Evolutionary conservation across 2,113 vertebrate species (phyloP).

Genomic region (Noctilio leporinus): DNA sequence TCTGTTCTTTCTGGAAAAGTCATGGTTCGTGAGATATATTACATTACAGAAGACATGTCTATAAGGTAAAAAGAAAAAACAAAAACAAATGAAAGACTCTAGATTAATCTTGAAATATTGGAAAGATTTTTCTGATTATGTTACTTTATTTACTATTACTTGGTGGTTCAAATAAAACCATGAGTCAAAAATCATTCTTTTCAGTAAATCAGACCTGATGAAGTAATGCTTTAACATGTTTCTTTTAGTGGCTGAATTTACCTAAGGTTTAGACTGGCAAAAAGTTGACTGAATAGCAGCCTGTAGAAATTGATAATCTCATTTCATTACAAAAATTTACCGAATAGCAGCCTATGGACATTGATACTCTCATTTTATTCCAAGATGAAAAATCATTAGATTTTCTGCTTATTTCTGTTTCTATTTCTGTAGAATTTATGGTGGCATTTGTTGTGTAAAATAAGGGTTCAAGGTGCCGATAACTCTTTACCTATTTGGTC

Average conservation of each 20-base stretch:
- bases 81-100: neutral
- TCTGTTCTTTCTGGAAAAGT: conserved; percentile 98
- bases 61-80: conserved; percentile 86
- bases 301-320: conserved; percentile 10
- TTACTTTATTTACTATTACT: neutral
- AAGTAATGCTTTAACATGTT: conserved; percentile 22
- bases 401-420: neutral
- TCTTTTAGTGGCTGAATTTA: neutral
- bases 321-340: conserved; percentile 18
- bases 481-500: neutral
- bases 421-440: neutral
- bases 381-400: neutral
- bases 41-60: conserved; percentile 97
- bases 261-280: neutral
- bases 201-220: neutral
- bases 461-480: neutral
- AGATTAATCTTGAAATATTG: neutral
- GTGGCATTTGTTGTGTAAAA: neutral
- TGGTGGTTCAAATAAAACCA: conserved; percentile 2
- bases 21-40: conserved; percentile 99
- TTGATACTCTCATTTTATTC: conserved; percentile 11
- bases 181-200: neutral
- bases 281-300: neutral
- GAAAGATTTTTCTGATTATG: neutral
- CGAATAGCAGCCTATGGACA: neutral